These are phyloP conservation scores for Bergia puertoricense DNA, from an alignment of 92 coral and sea anemone species.

Conservation along the genomic window DNA sequence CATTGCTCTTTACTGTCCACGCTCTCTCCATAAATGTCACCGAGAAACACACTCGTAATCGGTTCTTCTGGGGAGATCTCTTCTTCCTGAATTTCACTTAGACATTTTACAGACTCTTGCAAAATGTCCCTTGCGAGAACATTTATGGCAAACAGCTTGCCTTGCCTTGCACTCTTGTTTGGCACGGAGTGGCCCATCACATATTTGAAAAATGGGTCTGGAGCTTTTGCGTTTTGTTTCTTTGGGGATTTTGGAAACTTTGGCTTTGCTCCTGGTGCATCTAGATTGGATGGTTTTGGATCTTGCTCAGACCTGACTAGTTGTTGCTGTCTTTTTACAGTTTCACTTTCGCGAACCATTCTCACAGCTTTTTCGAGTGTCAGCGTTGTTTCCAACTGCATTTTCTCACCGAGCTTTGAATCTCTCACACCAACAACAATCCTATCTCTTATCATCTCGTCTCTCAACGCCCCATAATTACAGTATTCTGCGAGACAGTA, in stretches of 20 bases:
- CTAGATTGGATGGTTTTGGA: background rate
- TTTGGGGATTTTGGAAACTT: background rate
- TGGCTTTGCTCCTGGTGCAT: background rate
- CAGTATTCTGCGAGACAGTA: constrained; percentile 51
- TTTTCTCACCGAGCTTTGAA: constrained; percentile 42
- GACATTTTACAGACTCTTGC: no score
- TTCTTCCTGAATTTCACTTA: no score
- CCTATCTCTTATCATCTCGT: constrained; percentile 57
- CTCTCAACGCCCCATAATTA: constrained; percentile 48
- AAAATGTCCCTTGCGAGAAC: no score
- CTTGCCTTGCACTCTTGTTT: no score
- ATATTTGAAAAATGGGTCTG: constrained; percentile 8
- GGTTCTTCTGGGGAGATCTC: no score
- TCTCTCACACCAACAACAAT: constrained; percentile 53
- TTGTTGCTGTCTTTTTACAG: background rate
- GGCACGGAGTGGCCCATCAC: no score
- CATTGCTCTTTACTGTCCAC: no score
- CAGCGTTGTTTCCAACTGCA: constrained; percentile 37
- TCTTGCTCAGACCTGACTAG: constrained; percentile 29
- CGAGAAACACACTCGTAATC: no score
- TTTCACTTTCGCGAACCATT: constrained; percentile 13
- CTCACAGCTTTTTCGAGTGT: constrained; percentile 30
- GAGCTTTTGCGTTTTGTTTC: constrained; percentile 1
- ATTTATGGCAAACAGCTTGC: no score
- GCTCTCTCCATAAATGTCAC: no score